Evolutionary conservation across 2,113 vertebrate species (phyloP), one percentile per base, ranked within the genome.

Genomic region (Rhea pennata): DNA sequence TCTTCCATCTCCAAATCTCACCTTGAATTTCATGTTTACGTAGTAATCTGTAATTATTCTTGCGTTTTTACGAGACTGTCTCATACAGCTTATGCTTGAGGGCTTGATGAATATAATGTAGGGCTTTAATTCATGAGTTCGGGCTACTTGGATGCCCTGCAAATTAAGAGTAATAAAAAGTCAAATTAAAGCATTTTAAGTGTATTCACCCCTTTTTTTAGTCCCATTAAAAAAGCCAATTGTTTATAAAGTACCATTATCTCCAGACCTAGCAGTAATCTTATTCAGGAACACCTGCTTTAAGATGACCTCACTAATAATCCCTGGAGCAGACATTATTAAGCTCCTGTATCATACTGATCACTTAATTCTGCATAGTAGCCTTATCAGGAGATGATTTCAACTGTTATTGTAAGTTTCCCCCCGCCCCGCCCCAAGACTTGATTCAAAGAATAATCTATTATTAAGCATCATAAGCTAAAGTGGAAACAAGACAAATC

Each of bases 61-160:
- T 12, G 99, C 98, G 51, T 99, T 98, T 96, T 97, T 98, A 89
- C 99, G 98, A 54, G 99, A 99, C 61, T 97, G 97, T 79, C 96
- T 98, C 98, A 99, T 98, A 84, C 95, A 98, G 70, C 96, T 98
- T 81, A 98, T 82, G 50, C 97, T 96, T 7, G 99, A 98, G 46
- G 99, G 99, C 93, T 99, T 99, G 95, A 99, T 98, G 67, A 99
- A 99, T 98, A 99, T 98, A 88, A 99, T 70, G 92, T 98, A 99
- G 73, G 98, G 99, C 93, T 98, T 99, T 95, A 99, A 97, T 56
- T 99, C 98, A 26, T 98, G 98, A 8, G 98, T 99, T 96, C 99
- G 98, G 92, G 99, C 98, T 74, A 98, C 86, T 54, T 98, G 98
- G 88, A 99, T 98, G 78, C 97, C 98, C 99, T 99, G 91, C 44